phyloP scores from a whole-genome alignment of 2,888 invertebrate species.

The Agonopterix alstromeriana region DNA sequence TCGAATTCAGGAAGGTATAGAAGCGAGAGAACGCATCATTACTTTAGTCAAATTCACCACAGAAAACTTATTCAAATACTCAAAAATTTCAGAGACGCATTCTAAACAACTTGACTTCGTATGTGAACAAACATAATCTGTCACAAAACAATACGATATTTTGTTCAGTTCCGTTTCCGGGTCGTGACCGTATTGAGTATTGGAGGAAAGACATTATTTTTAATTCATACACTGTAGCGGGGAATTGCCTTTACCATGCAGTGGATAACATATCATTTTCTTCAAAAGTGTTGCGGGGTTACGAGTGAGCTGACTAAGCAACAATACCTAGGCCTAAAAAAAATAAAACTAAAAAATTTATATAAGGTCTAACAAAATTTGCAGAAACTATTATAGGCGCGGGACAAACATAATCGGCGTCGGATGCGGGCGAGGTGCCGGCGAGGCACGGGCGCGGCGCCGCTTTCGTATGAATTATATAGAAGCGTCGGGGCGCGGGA shows the following conservation, averaged over 20 bases:
- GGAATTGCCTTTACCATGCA: not conserved
- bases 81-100: no score
- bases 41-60: no score
- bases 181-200: constrained; percentile 26
- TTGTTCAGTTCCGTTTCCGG: constrained; percentile 32
- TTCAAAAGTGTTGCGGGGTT: not conserved
- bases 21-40: no score
- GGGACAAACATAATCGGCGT: no score
- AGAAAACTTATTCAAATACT: no score
- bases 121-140: constrained; percentile 18
- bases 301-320: not conserved
- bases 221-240: constrained; percentile 13
- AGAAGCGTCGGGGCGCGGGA: no score
- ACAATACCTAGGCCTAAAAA: not conserved
- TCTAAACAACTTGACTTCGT: not conserved
- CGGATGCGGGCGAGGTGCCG: no score
- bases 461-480: no score
- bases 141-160: constrained; percentile 34
- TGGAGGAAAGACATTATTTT: constrained; percentile 3
- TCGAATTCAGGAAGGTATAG: no score
- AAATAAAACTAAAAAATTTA: not conserved
- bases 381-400: no score
- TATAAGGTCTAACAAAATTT: no score
- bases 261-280: not conserved
- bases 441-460: no score